phyloP scores from a whole-genome alignment of 2,888 invertebrate species.

The Hesperia comma region DNA sequence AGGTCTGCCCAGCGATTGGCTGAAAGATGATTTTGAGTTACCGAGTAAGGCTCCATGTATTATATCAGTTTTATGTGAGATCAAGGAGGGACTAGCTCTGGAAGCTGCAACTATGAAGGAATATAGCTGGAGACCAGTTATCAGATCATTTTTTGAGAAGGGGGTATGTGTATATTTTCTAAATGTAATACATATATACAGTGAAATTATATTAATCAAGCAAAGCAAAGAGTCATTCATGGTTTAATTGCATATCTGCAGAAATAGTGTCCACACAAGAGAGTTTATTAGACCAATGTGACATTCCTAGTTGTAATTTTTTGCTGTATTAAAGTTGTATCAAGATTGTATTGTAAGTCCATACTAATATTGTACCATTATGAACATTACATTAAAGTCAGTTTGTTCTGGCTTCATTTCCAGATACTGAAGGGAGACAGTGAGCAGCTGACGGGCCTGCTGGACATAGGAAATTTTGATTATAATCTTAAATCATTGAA shows the following conservation, averaged over 20 bases:
- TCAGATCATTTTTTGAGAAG: constrained; percentile 89
- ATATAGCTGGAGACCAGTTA: constrained; percentile 92
- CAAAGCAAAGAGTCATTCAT: no score
- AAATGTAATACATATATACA: constrained; percentile 5
- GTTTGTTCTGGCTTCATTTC: constrained; percentile 44
- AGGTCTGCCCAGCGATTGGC: constrained; percentile 90
- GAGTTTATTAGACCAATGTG: no score
- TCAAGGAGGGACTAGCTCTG: constrained; percentile 91
- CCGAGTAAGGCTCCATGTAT: constrained; percentile 91
- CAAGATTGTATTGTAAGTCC: no score
- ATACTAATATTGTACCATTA: no score
- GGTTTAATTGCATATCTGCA: no score
- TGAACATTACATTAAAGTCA: background rate
- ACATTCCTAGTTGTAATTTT: no score
- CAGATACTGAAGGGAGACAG: constrained; percentile 89
- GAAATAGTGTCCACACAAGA: no score
- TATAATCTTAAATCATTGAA: constrained; percentile 93
- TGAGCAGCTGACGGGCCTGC: constrained; percentile 88
- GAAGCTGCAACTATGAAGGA: constrained; percentile 96
- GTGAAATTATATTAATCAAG: no score
- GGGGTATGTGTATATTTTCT: constrained; percentile 69
- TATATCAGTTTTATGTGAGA: constrained; percentile 91
- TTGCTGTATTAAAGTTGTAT: no score
- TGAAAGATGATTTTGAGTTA: constrained; percentile 81
- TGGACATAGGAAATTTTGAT: constrained; percentile 92